Evolutionary conservation across 1,140 invertebrate genomes (phyloP), one percentile per base, ranked within the genome.

Genomic region (Drosophila gunungcola): DNA sequence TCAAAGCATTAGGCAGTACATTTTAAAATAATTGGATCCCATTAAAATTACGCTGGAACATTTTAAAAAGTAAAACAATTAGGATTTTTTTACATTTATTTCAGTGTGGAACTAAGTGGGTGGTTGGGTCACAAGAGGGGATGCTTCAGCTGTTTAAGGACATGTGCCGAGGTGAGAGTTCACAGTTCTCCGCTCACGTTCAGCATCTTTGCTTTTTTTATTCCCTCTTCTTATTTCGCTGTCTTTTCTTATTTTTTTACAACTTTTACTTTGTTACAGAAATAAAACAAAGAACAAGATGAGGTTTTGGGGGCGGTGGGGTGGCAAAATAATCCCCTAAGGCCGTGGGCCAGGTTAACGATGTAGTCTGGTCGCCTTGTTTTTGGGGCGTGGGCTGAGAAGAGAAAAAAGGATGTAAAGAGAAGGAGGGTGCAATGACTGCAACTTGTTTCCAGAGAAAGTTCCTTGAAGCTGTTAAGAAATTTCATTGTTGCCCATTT

Each of bases 201-300:
- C 65, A 57, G 65, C 67, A 69, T 46, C 52, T 41, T 56, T n/a
- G 32, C 34, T 56, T 29, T 25, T 54, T 48, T 55, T 57, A 36
- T 45, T 56, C 36, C 42, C 45, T 52, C 60, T 57, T 34, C 32
- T 73, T 64, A 38, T 36, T 51, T 55, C 21, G 32, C 60, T 39
- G 43, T 48, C 51, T 46, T 36, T 54, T 52, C 55, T 67, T 53
- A 43, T 43, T 54, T 60, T 80, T 81, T 77, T 77, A 81, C 60
- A 81, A 81, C 78, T 81, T 81, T 81, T 81, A 81, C 78, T 81
- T 81, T 81, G 78, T 81, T 81, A 81, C 78, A 60, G 78, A 81
- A 81, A 81, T 81, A 81, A 80, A 77, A 81, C 78, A 81, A 81
- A 77, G 73, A 76, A 53, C 57, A 73, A 64, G 43, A 70, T 74